Evolutionary conservation across 2,888 invertebrate species (phyloP).

Genomic region (Bedellia somnulentella): DNA sequence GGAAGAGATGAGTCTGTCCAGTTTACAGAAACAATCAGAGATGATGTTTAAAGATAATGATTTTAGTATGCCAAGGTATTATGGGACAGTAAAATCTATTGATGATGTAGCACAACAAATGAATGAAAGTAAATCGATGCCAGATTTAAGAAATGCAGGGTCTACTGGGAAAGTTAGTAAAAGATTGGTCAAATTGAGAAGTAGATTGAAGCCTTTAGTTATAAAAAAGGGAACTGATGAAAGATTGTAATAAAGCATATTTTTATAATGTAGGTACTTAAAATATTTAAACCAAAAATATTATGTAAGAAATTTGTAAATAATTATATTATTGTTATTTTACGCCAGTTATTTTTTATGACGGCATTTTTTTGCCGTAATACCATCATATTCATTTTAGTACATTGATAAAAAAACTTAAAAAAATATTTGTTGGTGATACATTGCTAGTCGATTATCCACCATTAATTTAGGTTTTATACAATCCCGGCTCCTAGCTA

Average conservation of each 20-base stretch:
- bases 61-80: constrained; percentile 66
- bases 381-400: too few relatives aligned
- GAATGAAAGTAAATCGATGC: constrained; percentile 53
- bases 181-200: constrained; percentile 40
- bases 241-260: constrained; percentile 20
- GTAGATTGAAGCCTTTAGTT: constrained; percentile 44
- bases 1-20: constrained; percentile 42
- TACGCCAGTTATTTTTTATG: too few relatives aligned
- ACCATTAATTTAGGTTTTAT: too few relatives aligned
- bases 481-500: too few relatives aligned
- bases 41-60: constrained; percentile 50
- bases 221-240: constrained; percentile 50
- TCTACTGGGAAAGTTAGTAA: constrained; percentile 39
- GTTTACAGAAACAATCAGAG: constrained; percentile 56
- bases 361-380: too few relatives aligned
- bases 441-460: too few relatives aligned
- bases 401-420: too few relatives aligned
- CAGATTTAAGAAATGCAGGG: constrained; percentile 35
- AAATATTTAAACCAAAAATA: too few relatives aligned
- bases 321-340: too few relatives aligned
- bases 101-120: constrained; percentile 28
- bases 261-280: too few relatives aligned
- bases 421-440: too few relatives aligned
- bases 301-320: too few relatives aligned
- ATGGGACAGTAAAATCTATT: constrained; percentile 37